These are phyloP conservation scores for Raphicerus campestris DNA, from an alignment of 2,113 vertebrate genomes.

Conservation along the genomic window DNA sequence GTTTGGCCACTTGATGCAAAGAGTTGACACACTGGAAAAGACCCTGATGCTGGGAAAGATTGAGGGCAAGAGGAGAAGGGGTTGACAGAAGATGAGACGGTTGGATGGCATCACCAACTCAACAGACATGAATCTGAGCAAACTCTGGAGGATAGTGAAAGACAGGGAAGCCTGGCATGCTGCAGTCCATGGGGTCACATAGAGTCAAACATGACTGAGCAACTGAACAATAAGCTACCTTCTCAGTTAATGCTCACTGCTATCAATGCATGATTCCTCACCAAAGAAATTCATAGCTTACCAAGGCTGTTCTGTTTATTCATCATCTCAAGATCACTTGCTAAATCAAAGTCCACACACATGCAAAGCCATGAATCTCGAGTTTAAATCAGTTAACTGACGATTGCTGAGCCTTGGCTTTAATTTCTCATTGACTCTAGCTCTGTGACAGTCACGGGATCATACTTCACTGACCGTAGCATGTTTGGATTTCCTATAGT, in stretches of 20 bases:
- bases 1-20: neutral
- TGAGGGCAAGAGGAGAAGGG: neutral
- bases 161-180: neutral
- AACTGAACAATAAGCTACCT: neutral
- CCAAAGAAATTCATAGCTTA: neutral
- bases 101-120: neutral
- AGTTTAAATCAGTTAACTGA: neutral
- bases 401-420: neutral
- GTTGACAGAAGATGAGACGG: neutral
- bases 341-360: neutral
- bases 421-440: neutral
- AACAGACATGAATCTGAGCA: neutral
- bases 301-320: neutral
- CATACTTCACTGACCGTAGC: neutral
- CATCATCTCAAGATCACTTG: neutral
- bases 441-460: neutral
- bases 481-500: neutral
- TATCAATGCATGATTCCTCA: neutral
- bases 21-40: neutral
- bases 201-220: neutral
- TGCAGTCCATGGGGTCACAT: neutral
- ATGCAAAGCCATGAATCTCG: neutral
- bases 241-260: neutral
- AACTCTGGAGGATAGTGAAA: neutral
- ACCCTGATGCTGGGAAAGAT: neutral